Evolutionary conservation across 2,888 invertebrate species (phyloP).

Genomic region (Marronus borbonicus): DNA sequence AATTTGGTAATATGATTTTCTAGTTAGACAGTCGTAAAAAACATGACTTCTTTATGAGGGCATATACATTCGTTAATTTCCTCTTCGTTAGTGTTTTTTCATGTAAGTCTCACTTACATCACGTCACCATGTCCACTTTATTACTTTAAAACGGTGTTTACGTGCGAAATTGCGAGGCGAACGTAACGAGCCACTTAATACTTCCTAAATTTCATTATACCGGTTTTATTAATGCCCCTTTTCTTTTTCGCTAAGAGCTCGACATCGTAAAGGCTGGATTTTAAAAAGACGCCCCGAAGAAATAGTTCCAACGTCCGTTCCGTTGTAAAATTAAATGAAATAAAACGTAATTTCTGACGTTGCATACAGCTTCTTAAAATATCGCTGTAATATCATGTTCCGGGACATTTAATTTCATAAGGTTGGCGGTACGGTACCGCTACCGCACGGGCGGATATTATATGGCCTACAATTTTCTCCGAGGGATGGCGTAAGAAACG

Average conservation of each 20-base stretch:
- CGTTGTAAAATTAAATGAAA: constrained; percentile 45
- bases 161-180: constrained; percentile 11
- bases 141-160: constrained; percentile 29
- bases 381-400: constrained; percentile 48
- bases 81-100: not conserved
- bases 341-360: constrained; percentile 47
- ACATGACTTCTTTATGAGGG: no score
- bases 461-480: constrained; percentile 38
- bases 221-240: constrained; percentile 21
- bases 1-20: not conserved
- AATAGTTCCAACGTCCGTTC: not conserved
- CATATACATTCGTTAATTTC: no score
- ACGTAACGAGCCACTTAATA: constrained; percentile 42
- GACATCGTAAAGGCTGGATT: constrained; percentile 18
- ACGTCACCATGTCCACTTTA: constrained; percentile 15
- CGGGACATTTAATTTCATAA: constrained; percentile 49
- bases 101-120: not conserved
- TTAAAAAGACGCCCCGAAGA: constrained; percentile 35
- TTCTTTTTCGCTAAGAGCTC: constrained; percentile 11
- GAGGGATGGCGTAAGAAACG: constrained; percentile 1
- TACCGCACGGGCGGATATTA: constrained; percentile 13
- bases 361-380: constrained; percentile 40
- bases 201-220: constrained; percentile 32
- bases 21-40: not conserved
- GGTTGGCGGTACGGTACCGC: constrained; percentile 22